Base-by-base conservation (phyloP, 1,140 invertebrate genomes). In the Tribolium madens region DNA sequence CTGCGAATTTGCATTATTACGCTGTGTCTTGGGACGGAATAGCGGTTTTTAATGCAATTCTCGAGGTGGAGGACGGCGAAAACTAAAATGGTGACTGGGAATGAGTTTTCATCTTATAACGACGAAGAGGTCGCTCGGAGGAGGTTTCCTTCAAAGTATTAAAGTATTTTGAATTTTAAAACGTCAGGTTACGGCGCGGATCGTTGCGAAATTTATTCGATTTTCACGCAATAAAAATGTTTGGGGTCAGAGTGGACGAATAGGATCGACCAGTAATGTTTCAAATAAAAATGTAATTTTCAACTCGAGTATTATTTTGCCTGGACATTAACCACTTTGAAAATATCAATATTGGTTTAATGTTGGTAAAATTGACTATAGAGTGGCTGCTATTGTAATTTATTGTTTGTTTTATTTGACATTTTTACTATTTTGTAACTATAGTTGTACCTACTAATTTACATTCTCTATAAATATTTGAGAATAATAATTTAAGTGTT, bases 81-180 rank as follows among this genome's bases (percentile, higher is more conserved):
- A 6, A 13, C 21, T 26, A 14, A 14, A 7, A 60, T 60, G 17
- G 53, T 21, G 53, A 33, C 57, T 33, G 57, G 14, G 21, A 64
- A 64, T 64, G 26, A 64, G 57, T 31, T 57, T 18, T 64, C 57
- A n/a, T 31, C 57, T 64, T 64, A 64, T 31, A 64, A 64, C 17
- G 53, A 3, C 17, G 53, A 60, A 60, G 53, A n/a, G 15, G 53
- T 26, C 53, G 53, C 15, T 60, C 26, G 53, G 14, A 33, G 57
- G 57, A 64, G 57, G 57, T 13, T 33, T 26, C 12, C 26, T 12
- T 13, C n/a, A 26, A 64, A 64, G 57, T 64, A 64, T 64, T 64
- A 64, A 64, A 64, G 57, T 64, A 64, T 64, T 64, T 64, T 64
- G 26, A 64, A 64, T 64, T 64, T 64, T 64, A 64, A 64, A 64